Base-by-base conservation (phyloP, 2,888 invertebrate species). In the Blastobasis adustella region DNA sequence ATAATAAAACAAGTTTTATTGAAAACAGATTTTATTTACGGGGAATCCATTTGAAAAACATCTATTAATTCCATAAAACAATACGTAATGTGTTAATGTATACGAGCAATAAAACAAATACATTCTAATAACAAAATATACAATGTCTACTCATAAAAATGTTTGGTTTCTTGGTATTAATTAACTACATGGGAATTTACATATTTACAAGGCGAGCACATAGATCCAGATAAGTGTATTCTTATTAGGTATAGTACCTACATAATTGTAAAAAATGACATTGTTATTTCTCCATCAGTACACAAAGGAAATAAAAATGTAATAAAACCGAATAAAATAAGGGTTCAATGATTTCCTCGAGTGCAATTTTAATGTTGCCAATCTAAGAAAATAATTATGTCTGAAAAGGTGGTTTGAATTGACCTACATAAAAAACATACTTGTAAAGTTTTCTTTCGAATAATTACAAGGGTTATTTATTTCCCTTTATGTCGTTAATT, bases 101-200 rank as follows among this genome's bases (percentile, higher is more conserved):
- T 63, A 71, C 74, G 46, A 51, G 51, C 42, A 68, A 72, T 74
- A 74, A 77, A 79, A 82, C 73, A 73, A 80, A 75, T 73, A 73
- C 60, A 68, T 70, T 74, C 68, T 66, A 68, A 73, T 79, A 86
- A 88, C 87, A 84, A 83, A 83, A 83, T 83, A 69, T 85, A 85
- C 78, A 84, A 70, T 73, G 64, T 72, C 80, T 84, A 86, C 73
- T 76, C 71, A 75, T 78, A 76, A 71, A 81, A 83, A 82, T 82
- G 88, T 88, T 88, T 87, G 88, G 88, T 88, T 85, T 86, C 79
- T 73, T 82, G 85, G 81, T 86, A 85, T 82, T 79, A 78, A 79
- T 75, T 80, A 76, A 73, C 78, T 81, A 85, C 69, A 71, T 80
- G n/a, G 77, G 76, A 82, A 85, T 87, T 84, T 88, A 87, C 87